Evolutionary conservation across 2,797 vertebrate species (phyloP), one percentile per base, ranked within the genome.

Genomic region (Bryconaethiops microstoma): DNA sequence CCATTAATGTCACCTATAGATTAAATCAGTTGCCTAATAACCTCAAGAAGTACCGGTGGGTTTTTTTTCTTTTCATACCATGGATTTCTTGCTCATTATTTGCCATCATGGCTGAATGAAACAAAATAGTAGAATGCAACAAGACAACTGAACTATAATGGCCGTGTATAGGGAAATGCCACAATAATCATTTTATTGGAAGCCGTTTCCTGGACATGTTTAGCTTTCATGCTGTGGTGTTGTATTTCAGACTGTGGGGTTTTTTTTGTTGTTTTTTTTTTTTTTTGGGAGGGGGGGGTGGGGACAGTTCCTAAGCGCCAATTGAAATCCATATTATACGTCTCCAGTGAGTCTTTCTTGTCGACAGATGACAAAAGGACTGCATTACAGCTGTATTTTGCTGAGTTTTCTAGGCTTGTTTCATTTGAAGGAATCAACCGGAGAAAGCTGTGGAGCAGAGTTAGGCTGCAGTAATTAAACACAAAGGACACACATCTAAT

Each of bases 71-170:
- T 55, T 52, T 52, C 13, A 14, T 52, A 62, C 54, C 65, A 54
- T 45, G 67, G 65, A 76, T 80, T 76, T 48, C 55, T 72, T 71
- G 12, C 48, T 59, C 35, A 64, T 86, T 74, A 83, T 84, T 74
- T 79, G 72, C 62, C 59, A 73, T 67, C 50, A 74, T 77, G 78
- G 62, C 25, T 62, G 68, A 83, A 55, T 76, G 74, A 65, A 72
- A 74, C 71, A 73, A 77, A 83, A 81, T 79, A 55, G 57, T 72
- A 76, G 52, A 55, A 59, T 74, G 75, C 80, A 78, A 64, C 68
- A 54, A 62, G 68, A 74, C 73, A 72, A 72, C 19, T 74, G 62
- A 76, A 77, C 67, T 59, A 71, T 57, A 63, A 60, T 76, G 65
- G 62, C 70, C 78, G 14, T 64, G 54, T 74, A 48, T 74, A 39